Base-by-base conservation (phyloP, 35 echinoderm and acorn worm genomes). In the Heliocidaris erythrogramma region DNA sequence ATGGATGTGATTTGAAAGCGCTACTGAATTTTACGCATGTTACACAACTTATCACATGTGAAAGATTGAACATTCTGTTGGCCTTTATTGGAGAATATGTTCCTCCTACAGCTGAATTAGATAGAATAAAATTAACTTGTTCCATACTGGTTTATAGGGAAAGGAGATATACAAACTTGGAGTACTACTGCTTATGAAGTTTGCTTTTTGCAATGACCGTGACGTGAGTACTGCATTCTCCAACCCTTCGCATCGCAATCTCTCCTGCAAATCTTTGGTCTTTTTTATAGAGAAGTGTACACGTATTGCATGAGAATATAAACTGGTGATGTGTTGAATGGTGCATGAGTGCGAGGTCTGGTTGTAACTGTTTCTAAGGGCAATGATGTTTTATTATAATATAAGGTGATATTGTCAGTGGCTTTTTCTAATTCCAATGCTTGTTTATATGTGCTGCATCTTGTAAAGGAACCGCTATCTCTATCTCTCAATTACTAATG, bases 151-250 rank as follows among this genome's bases (percentile, higher is more conserved):
- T 35, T 35, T 49, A 7, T 90, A 49, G 88, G 32, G 88, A 48
- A 48, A 90, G 88, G 32, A 90, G 88, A 48, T 90, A 90, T 48
- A 90, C 32, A 49, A 42, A 48, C 88, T 48, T 31, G 88, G 32
- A 48, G 88, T 42, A 21, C 48, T 49, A 24, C 48, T 90, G 48
- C 27, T 90, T 27, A 49, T 90, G 88, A 48, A 48, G 32, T 48
- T 90, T 48, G 31, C 32, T 18, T 90, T 49, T 48, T 90, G 31
- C 88, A 48, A 21, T 78, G 65, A 78, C 27, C 65, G 65, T 78
- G 65, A 78, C 17, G 65, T 78, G 65, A 78, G 65, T 78, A 78
- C 52, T 56, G 52, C 65, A 47, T 21, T 49, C 88, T 48, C 48
- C 13, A 14, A 90, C 88, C 32, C 21, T 21, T 30, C 17, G 48